These are phyloP conservation scores for Mycetomoellerius zeteki DNA, from an alignment of 1,140 invertebrate genomes.

Conservation along the genomic window DNA sequence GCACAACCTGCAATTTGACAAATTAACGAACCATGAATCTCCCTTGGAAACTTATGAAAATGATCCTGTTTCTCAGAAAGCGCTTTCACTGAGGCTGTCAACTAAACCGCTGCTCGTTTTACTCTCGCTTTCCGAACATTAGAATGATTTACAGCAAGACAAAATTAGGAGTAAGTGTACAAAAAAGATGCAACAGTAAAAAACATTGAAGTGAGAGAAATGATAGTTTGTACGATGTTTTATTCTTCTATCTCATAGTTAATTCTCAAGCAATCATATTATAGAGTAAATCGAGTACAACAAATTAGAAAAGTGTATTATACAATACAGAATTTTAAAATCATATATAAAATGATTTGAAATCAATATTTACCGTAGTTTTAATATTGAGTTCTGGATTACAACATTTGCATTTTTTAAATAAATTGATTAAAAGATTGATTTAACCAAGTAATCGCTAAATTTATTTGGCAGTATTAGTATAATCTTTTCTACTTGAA, in stretches of 20 bases:
- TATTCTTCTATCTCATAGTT: neutral
- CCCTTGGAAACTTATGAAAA: slow-evolving; percentile 33
- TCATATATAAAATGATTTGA: neutral
- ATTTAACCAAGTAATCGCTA: neutral
- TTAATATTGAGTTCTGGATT: neutral
- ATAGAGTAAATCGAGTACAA: too few relatives aligned
- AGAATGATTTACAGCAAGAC: slow-evolving; percentile 15
- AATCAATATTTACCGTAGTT: neutral
- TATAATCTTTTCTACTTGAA: neutral
- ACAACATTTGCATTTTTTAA: neutral
- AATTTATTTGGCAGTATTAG: neutral
- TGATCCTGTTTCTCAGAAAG: slow-evolving; percentile 31
- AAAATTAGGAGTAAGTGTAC: neutral
- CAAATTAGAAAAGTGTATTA: neutral
- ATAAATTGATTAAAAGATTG: neutral
- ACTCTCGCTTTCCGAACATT: slow-evolving; percentile 22
- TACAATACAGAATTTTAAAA: neutral
- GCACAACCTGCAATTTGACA: slow-evolving; percentile 30
- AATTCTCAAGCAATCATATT: neutral
- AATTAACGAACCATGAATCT: slow-evolving; percentile 20
- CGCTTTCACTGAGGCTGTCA: slow-evolving; percentile 36
- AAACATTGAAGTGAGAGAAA: neutral
- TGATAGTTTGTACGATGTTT: neutral
- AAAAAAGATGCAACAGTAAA: neutral
- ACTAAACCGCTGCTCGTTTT: neutral